Evolutionary conservation across 2,888 invertebrate species (phyloP), one percentile per base, ranked within the genome.

Genomic region (Caenorhabditis becei): DNA sequence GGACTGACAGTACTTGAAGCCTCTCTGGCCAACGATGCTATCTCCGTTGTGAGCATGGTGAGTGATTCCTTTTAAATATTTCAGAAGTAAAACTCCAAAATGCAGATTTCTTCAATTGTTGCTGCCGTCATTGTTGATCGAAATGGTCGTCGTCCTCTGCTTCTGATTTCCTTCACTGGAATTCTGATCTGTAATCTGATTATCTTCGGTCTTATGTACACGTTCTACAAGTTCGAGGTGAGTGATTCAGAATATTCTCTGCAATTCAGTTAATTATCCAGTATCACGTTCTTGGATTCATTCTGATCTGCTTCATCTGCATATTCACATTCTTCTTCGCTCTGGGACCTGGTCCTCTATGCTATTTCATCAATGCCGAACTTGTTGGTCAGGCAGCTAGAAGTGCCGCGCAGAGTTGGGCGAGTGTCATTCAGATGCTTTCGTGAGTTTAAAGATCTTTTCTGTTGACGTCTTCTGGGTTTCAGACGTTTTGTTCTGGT

Each of bases 391-490:
- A 86, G 62, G 77, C 86, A 11, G 87, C 88, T 8, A 54, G 88
- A 62, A 86, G 87, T 54, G 87, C 88, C 20, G 87, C 86, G 0
- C 89, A 89, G 74, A 84, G 86, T 62, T 89, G 89, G 89, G 84
- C 88, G 10, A 82, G 83, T 37, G 83, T 88, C 28, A 86, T 87
- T 41, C 88, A 89, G 49, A 88, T 89, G 89, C 65, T 82, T 3
- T 77, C 84, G 89, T 88, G 53, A 58, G 41, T 41, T 41, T 11
- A 14, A 41, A 16, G 14, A 14, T 16, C 41, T 67, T 28, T 71
- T 62, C 41, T 20, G 47, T 44, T 32, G 28, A 37, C 44, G 2
- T 35, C 14, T 24, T 28, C 49, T 32, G 8, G 23, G 14, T 83
- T 87, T 70, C 71, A 89, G 89, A 24, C 86, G 89, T 18, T 81